Base-by-base conservation (phyloP, 2,113 vertebrate species). In the Halichoeres trimaculatus region DNA sequence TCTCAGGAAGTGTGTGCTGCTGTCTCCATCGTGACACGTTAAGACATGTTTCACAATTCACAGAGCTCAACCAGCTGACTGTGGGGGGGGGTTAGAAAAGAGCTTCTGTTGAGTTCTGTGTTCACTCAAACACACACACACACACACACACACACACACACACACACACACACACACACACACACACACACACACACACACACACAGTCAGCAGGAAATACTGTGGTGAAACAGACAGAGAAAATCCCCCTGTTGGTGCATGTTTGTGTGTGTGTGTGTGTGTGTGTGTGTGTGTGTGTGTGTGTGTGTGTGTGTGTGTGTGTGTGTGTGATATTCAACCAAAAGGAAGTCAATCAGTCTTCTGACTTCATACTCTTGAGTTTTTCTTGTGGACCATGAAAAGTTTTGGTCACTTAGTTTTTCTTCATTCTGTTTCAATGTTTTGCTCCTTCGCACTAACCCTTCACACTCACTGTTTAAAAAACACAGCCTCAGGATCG, bases 171-270 rank as follows among this genome's bases (percentile, higher is more conserved):
- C 26, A 52, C 51, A 52, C 43, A 43, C 36, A 41, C 26, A 14
- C 13, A 8, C 58, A 52, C 36, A 60, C 26, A 52, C 51, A 52
- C 43, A 43, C 36, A 41, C 26, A 14, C 13, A 8, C 58, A 52
- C 36, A 47, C 5, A 35, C 66, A 76, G 56, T 79, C 54, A 80
- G 72, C 84, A 81, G 84, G 81, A 88, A 80, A 61, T 23, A 13
- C 61, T 61, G 61, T 76, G 75, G 72, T 1, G 26, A 80, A 77
- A 88, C 55, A 68, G 54, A 70, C 40, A 74, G 61, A 45, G 13
- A 57, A 85, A 67, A 35, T 52, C 57, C 53, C 74, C 60, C 13
- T 0, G 9, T 30, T 12, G 6, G 13, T 40, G 20, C 17, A 16
- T 45, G 24, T n/a, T 19, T n/a, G 43, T 54, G 52, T 41, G 20